These are phyloP conservation scores for Autographa gamma DNA, from an alignment of 2,888 invertebrate species.

Conservation along the genomic window DNA sequence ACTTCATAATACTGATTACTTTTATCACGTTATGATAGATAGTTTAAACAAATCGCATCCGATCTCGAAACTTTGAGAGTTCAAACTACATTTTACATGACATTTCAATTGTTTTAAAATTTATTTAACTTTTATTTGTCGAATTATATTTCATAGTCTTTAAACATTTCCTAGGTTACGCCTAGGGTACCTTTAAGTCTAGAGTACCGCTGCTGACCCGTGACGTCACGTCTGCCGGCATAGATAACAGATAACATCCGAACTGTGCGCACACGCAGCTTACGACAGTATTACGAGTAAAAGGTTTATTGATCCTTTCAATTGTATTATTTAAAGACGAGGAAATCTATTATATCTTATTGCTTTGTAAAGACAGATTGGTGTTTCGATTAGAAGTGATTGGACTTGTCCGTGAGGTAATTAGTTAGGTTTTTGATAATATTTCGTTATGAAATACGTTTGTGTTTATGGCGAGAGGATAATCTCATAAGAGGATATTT, in stretches of 20 bases:
- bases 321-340: conserved; percentile 6
- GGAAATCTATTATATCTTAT: conserved; percentile 4
- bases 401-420: background rate
- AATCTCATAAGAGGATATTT: too few relatives aligned
- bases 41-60: too few relatives aligned
- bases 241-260: conserved; percentile 49
- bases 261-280: conserved; percentile 50
- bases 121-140: too few relatives aligned
- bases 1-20: too few relatives aligned
- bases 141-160: too few relatives aligned
- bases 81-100: too few relatives aligned
- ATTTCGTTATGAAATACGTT: too few relatives aligned
- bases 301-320: conserved; percentile 8
- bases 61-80: too few relatives aligned
- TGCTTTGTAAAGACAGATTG: background rate
- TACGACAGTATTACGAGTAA: background rate
- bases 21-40: too few relatives aligned
- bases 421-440: background rate
- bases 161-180: background rate
- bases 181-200: background rate
- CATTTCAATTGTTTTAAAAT: too few relatives aligned
- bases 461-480: too few relatives aligned
- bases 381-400: background rate
- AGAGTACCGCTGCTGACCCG: conserved; percentile 44
- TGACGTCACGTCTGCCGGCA: conserved; percentile 47